Evolutionary conservation across 1,140 invertebrate genomes (phyloP), one percentile per base, ranked within the genome.

Genomic region (Heliconius hewitsoni): DNA sequence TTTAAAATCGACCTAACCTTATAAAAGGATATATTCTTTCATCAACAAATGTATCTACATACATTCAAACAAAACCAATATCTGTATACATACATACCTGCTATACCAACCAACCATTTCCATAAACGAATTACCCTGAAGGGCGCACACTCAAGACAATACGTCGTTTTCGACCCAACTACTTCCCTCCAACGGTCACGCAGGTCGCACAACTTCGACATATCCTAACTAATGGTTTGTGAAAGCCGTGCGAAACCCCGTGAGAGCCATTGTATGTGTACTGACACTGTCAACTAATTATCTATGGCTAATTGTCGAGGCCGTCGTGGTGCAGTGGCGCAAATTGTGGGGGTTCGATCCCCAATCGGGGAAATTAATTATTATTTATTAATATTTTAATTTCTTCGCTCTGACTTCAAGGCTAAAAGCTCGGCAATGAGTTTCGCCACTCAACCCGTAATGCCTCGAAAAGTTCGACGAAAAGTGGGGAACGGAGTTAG

Each of bases 231-330:
- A 87, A 90, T 89, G 88, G 77, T 57, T 83, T 82, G 89, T 86
- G 90, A 92, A 92, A 92, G 88, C 80, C 87, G 86, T 90, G 89
- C 84, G 89, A 92, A 91, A 84, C 81, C 83, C 79, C 83, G 82
- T 80, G 78, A 83, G 84, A 86, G 77, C 85, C 85, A 90, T 90
- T 90, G 89, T 90, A 52, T 34, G 50, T 23, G 8, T 5, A 30
- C 60, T 77, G 76, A 71, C 76, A 71, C 39, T 77, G 76, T 71
- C 76, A 85, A 73, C 85, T 87, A 86, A 90, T 91, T 89, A 90
- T 89, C 83, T 81, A 83, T 86, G 78, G 82, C 85, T 89, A 89
- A 92, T 91, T 91, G 86, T 85, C 73, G 71, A 81, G 70, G 83
- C 84, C 13, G 16, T 46, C 16, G 13, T 16, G 13, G 42, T 13